Percentiles rank a stretch among this genome's conserved stretches.
Evolutionary conservation across 2,113 vertebrate genomes (phyloP).

Genomic region (Lucifuga dentata): DNA sequence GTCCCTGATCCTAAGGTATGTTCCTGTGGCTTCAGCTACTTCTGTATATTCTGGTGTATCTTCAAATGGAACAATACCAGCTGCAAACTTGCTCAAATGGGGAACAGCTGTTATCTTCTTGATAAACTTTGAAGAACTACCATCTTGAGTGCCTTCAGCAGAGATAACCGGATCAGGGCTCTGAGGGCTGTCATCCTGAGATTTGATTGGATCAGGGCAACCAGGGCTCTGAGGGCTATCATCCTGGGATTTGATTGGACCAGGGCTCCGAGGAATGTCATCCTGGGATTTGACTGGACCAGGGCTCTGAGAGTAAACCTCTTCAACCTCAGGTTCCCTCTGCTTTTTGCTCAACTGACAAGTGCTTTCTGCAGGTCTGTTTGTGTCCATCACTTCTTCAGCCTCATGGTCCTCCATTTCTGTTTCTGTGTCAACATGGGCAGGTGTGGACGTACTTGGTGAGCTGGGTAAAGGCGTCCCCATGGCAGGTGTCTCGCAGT

Average conservation of each 20-base stretch:
- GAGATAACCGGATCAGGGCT: slow-evolving; percentile 20
- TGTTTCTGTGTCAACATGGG: slow-evolving; percentile 77
- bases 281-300: background rate
- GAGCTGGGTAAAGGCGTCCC: slow-evolving; percentile 86
- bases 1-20: slow-evolving; percentile 91
- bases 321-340: slow-evolving; percentile 9
- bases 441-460: slow-evolving; percentile 85
- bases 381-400: slow-evolving; percentile 44
- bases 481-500: slow-evolving; percentile 84
- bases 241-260: slow-evolving; percentile 25
- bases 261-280: slow-evolving; percentile 26
- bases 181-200: background rate
- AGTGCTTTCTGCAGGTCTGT: slow-evolving; percentile 25
- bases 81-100: slow-evolving; percentile 93
- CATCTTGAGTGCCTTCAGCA: background rate
- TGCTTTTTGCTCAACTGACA: slow-evolving; percentile 40
- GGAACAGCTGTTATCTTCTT: slow-evolving; percentile 82
- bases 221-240: slow-evolving; percentile 3
- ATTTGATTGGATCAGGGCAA: slow-evolving; percentile 5
- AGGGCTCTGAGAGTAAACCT: slow-evolving; percentile 12
- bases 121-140: slow-evolving; percentile 1
- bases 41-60: slow-evolving; percentile 97
- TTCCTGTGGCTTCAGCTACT: slow-evolving; percentile 93
- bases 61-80: slow-evolving; percentile 94
- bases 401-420: slow-evolving; percentile 52